Base-by-base conservation (phyloP, 2,113 vertebrate species). In the Tauraco erythrolophus region DNA sequence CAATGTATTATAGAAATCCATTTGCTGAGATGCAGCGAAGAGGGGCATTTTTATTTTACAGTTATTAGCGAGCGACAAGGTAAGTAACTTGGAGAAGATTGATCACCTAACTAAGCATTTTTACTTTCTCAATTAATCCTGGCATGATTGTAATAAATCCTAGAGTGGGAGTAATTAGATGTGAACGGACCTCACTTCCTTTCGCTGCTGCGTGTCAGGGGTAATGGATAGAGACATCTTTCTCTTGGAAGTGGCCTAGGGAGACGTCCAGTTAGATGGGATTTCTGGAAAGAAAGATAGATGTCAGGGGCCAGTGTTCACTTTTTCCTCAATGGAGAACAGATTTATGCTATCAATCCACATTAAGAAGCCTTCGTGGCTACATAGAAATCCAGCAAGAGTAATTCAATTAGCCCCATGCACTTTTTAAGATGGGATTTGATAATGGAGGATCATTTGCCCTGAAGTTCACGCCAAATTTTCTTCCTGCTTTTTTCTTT, bases 121-220 rank as follows among this genome's bases (percentile, higher is more conserved):
- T 94, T 86, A 79, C 94, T 92, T 75, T 76, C 88, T 60, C 97
- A 97, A 97, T 98, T 97, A 98, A 98, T 98, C 93, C 97, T 45
- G 95, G 89, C 96, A n/a, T 72, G 95, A 74, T 45, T 57, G 60
- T 39, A 72, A 98, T 98, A 97, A 97, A 97, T 98, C 94, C 93
- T 39, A 84, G 92, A 56, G 71, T 27, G 84, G 95, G 57, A 75
- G 97, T 97, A 90, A 97, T 85, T 41, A 77, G 96, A 93, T 95
- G 91, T 83, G 96, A 95, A 28, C n/a, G 37, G 83, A 74, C 77
- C 90, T 68, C 21, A 23, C 71, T 95, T 75, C 92, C 92, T 75
- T 79, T 51, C 2, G 78, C 88, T 30, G 78, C 92, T 87, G 71
- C 46, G 45, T 88, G 92, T 24, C 88, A 39, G 71, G 69, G 80